Base-by-base conservation (phyloP, 1,140 invertebrate species). In the Halictus rubicundus region DNA sequence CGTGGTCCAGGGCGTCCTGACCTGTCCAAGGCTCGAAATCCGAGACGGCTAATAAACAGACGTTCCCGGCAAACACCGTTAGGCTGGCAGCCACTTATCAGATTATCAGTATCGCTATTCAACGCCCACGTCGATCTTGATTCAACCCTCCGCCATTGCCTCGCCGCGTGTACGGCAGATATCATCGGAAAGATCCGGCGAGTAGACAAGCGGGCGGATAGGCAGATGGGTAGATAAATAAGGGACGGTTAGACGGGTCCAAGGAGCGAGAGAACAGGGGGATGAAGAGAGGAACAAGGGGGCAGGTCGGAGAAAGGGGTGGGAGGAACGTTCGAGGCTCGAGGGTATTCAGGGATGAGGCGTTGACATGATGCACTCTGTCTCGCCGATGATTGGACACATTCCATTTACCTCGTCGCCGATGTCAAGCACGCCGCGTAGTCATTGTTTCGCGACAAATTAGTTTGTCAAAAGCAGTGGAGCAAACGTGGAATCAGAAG, bases 401-500 rank as follows among this genome's bases (percentile, higher is more conserved):
- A 86, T 86, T 86, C 84, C 84, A 80, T 85, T 79, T 71, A 83
- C 76, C 71, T 78, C 82, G 69, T 86, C 75, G 80, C 69, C 80
- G 61, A 71, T 68, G 83, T 86, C 84, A 73, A 76, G 74, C 80
- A 68, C 71, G 75, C 39, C 71, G 76, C 52, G 25, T 49, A 72
- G 71, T 86, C 84, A 86, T 86, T 86, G 84, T 86, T 82, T 86
- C 84, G 76, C 80, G 84, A 85, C 83, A 86, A 86, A 85, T 86
- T 86, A 86, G 84, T 86, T 86, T 85, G 84, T 86, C 83, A 85
- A 73, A 86, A 85, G 80, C 84, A 82, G 21, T 39, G 78, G 52
- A 52, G 32, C 21, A 21, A 73, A 52, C 49, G 61, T 3, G n/a
- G 61, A 73, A 16, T n/a, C 9, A n/a, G 32, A 0, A 49, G 25